Base-by-base conservation (phyloP, 1,140 invertebrate species). In the Drosophila busckii region DNA sequence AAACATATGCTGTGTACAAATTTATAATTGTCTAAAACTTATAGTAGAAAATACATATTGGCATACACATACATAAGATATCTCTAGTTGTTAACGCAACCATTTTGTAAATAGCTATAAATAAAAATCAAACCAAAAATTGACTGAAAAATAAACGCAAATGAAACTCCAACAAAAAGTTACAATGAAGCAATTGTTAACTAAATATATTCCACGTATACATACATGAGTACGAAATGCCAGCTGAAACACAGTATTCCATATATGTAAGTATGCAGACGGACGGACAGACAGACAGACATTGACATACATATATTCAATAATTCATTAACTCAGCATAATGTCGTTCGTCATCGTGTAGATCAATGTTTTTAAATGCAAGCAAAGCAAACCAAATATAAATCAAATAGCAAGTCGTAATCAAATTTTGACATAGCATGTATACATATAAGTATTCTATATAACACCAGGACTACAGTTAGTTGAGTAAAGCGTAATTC, bases 301-400 rank as follows among this genome's bases (percentile, higher is more conserved):
- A n/a, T n/a, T 66, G 66, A 78, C 66, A 67, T 44, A 61, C 49
- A 48, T 35, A 70, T 44, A 40, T 48, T 68, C 61, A 71, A 68
- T 73, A 73, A 80, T 80, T 71, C 68, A 80, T 61, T 61, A 78
- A n/a, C n/a, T n/a, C 63, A 80, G 48, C 80, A 73, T 78, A 60
- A 56, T 54, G 59, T 80, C 64, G 69, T 73, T 80, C 58, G 73
- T 71, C 73, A 70, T 48, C 44, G 62, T 78, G 73, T 78, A 78
- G 73, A 71, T 78, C 80, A 80, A 80, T 78, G 73, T 78, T 78
- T 78, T 78, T 80, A 71, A 73, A n/a, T n/a, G n/a, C 45, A 32
- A 12, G 34, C 34, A 49, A 62, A 40, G 22, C 31, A 22, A 28
- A 23, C n/a, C 10, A 23, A 35, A 58, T 78, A 64, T 37, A 67